Conservation (phyloP, 2,797 vertebrate species). For the Rallus crepitans region DNA sequence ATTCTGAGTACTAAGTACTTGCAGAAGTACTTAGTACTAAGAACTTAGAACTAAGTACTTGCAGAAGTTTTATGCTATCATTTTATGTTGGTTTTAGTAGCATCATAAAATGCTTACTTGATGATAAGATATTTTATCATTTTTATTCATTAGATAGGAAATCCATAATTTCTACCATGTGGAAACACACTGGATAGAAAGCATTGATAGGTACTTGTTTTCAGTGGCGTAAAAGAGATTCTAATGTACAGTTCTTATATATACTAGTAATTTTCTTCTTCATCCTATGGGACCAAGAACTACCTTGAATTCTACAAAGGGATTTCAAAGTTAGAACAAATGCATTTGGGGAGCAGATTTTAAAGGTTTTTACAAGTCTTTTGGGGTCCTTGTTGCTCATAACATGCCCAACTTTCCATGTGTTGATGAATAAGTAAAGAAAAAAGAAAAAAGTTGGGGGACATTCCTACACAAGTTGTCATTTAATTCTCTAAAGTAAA, state of each 20-base stretch:
- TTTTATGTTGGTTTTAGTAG: neutral
- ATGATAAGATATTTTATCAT: neutral
- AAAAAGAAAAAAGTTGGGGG: neutral
- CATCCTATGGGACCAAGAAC: neutral
- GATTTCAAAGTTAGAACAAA: neutral
- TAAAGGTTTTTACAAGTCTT: neutral
- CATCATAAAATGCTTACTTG: neutral
- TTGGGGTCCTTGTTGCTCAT: neutral
- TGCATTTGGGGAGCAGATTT: neutral
- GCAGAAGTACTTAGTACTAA: neutral
- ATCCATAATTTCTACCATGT: neutral
- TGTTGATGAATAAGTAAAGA: neutral
- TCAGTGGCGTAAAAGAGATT: neutral
- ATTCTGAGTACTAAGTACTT: neutral
- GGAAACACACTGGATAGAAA: neutral
- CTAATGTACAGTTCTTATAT: neutral
- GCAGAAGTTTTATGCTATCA: neutral
- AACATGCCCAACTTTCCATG: neutral
- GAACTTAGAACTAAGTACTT: neutral
- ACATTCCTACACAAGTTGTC: neutral
- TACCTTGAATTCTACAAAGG: neutral
- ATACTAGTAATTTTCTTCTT: neutral
- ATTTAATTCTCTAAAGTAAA: neutral
- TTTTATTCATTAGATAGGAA: neutral
- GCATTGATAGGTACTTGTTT: neutral